Percentiles rank a stretch among this genome's conserved stretches.
Conservation (phyloP, 2,797 vertebrate genomes). For the Platalea minor region DNA sequence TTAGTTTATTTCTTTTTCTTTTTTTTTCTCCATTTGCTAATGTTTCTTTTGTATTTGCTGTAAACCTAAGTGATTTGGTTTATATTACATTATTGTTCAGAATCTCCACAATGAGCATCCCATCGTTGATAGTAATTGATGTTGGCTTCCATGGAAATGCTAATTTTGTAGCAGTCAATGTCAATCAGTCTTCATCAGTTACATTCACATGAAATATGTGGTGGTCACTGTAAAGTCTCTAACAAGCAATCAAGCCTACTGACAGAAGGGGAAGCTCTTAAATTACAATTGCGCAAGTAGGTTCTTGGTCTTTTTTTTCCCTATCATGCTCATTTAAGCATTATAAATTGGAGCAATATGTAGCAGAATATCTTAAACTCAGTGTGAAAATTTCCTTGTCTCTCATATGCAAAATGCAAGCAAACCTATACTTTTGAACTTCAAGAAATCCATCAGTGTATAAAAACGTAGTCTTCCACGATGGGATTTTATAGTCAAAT, state of each 20-base stretch:
- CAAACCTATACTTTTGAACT: not conserved
- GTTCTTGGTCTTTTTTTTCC: not conserved
- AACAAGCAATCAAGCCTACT: slow-evolving; percentile 3
- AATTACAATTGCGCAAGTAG: not conserved
- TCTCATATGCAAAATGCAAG: not conserved
- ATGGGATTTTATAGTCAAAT: not conserved
- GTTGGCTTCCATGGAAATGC: slow-evolving; percentile 60
- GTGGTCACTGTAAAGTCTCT: not conserved
- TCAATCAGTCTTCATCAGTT: slow-evolving; percentile 32
- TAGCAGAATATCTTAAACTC: not conserved
- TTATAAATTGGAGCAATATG: not conserved
- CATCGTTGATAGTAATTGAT: slow-evolving; percentile 45
- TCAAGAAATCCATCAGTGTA: not conserved
- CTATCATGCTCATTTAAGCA: not conserved
- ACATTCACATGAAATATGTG: not conserved
- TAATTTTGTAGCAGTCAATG: slow-evolving; percentile 59
- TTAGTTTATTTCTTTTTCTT: not conserved
- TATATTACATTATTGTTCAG: slow-evolving; percentile 23
- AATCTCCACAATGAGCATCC: slow-evolving; percentile 7
- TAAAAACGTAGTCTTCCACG: not conserved
- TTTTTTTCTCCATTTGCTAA: not conserved
- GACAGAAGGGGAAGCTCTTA: not conserved
- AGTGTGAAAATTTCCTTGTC: not conserved
- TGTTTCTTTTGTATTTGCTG: not conserved
- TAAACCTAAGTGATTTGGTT: not conserved